phyloP scores from a whole-genome alignment of 2,797 vertebrate genomes.

The Gymnothorax reevesii region DNA sequence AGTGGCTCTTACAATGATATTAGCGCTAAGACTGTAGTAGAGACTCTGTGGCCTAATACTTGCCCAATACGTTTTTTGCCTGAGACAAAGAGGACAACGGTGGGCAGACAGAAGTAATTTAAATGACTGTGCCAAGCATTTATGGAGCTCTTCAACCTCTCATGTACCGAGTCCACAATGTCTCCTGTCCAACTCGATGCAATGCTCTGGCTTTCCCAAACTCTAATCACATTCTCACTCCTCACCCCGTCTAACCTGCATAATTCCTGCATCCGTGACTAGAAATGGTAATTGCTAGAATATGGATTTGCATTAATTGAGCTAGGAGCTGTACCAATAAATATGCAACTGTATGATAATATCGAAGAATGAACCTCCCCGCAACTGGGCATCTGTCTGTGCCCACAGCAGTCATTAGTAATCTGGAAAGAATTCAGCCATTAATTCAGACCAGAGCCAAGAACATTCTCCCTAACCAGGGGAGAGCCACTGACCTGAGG shows the following conservation, averaged over 20 bases:
- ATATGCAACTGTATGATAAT: neutral
- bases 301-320: neutral
- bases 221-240: neutral
- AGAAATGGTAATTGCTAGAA: neutral
- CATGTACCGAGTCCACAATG: too few species aligned
- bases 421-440: neutral
- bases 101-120: neutral
- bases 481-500: neutral
- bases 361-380: neutral
- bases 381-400: neutral
- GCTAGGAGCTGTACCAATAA: neutral
- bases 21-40: too few species aligned
- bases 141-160: too few species aligned
- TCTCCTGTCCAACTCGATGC: too few species aligned
- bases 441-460: slow-evolving; percentile 1
- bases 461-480: neutral
- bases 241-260: neutral
- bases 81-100: neutral
- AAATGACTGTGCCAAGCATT: too few species aligned
- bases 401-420: neutral
- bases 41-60: too few species aligned
- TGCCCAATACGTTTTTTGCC: too few species aligned
- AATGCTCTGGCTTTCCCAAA: neutral
- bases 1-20: too few species aligned
- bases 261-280: neutral